Base-by-base conservation (phyloP, 1,140 invertebrate genomes). In the Ostrea edulis region DNA sequence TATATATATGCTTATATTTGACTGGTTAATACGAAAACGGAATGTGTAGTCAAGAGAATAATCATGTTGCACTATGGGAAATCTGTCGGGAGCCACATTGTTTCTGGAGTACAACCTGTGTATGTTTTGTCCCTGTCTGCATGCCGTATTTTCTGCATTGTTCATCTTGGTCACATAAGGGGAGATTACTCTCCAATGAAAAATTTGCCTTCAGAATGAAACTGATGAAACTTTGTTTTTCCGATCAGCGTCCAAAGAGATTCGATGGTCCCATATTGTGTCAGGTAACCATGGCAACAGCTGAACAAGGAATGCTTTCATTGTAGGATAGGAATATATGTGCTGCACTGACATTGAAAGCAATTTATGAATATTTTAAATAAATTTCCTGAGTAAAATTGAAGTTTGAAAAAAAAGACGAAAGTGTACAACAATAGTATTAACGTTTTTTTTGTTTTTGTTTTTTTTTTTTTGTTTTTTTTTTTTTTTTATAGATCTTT, bases 221-320 rank as follows among this genome's bases (percentile, higher is more conserved):
- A 29, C 29, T 77, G 68, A 77, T 77, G 25, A 77, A 25, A 77
- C 68, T 77, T 77, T 77, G 68, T 77, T 25, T 77, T 77, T 77
- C n/a, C 35, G 29, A 77, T 35, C 25, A 77, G 68, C 68, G 11
- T 77, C 68, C 68, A 77, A 89, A 65, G 90, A 90, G 54, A 90
- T 92, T 68, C 87, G 91, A 82, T 93, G 92, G 92, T 93, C 92
- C 20, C 91, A 92, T 87, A 88, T 88, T 29, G 90, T 88, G 35
- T 90, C 92, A 93, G 92, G 92, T 93, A 93, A 92, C 62, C 71
- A 55, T 55, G 52, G 65, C 51, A 85, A 77, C 25, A 8, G 68
- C 68, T 77, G 68, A 77, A 11, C 22, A 35, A 77, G 68, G 68
- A 77, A 77, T 77, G 68, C 68, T 77, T 77, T 77, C 68, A 77